phyloP scores from a whole-genome alignment of 2,888 invertebrate species.

The Harpalus rubripes region DNA sequence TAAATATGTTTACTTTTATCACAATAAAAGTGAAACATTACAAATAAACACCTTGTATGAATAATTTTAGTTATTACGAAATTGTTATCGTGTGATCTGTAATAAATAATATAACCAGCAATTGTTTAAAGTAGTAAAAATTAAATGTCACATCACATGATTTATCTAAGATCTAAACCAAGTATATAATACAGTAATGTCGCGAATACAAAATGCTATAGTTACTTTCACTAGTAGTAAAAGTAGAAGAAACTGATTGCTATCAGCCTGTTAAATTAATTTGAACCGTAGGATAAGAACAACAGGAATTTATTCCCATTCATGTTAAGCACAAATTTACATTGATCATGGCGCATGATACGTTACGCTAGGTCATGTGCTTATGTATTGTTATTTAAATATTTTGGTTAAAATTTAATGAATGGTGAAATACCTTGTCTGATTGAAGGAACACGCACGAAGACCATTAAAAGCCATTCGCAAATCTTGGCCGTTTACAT shows the following conservation, averaged over 20 bases:
- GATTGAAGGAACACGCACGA: slow-evolving; percentile 52
- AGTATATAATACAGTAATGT: background rate
- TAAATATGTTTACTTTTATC: background rate
- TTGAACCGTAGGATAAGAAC: slow-evolving; percentile 33
- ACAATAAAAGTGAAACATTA: slow-evolving; percentile 15
- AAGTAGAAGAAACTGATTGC: slow-evolving; percentile 46
- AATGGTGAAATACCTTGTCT: slow-evolving; percentile 62
- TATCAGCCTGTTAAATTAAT: slow-evolving; percentile 46
- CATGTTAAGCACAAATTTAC: slow-evolving; percentile 47
- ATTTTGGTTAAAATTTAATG: slow-evolving; percentile 53
- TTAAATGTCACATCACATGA: slow-evolving; percentile 22
- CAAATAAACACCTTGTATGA: background rate
- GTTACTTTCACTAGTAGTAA: slow-evolving; percentile 50
- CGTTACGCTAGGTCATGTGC: slow-evolving; percentile 47
- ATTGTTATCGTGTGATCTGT: background rate
- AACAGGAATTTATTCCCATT: slow-evolving; percentile 43
- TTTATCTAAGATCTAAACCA: background rate
- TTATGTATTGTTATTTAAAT: slow-evolving; percentile 47
- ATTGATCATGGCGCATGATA: slow-evolving; percentile 42
- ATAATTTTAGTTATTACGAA: background rate
- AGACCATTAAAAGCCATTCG: slow-evolving; percentile 62
- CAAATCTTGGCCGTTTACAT: slow-evolving; percentile 23
- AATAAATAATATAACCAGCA: slow-evolving; percentile 17
- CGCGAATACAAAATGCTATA: slow-evolving; percentile 5
- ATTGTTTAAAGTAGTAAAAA: slow-evolving; percentile 11